Evolutionary conservation across 2,888 invertebrate genomes (phyloP).

Genomic region (Epistrophe grossulariae): DNA sequence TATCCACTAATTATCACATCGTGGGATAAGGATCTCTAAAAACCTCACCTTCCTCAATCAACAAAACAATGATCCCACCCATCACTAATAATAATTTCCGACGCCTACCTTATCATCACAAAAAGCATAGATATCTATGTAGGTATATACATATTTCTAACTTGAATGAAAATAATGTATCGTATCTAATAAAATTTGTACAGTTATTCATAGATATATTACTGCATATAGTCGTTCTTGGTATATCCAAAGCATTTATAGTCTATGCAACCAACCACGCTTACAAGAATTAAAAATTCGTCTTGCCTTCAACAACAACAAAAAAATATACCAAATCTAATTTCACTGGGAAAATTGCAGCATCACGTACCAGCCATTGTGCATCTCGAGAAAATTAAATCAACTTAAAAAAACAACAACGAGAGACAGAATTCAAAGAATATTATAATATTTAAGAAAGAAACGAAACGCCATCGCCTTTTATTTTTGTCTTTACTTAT

Average conservation of each 20-base stretch:
- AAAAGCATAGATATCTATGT: no score
- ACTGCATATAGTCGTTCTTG: background rate
- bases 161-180: slow-evolving; percentile 31
- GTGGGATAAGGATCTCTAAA: background rate
- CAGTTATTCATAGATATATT: slow-evolving; percentile 31
- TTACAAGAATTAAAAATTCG: slow-evolving; percentile 64
- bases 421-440: slow-evolving; percentile 53
- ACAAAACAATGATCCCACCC: background rate
- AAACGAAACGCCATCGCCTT: background rate
- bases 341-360: slow-evolving; percentile 63
- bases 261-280: slow-evolving; percentile 19
- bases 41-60: background rate
- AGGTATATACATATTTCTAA: background rate
- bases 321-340: slow-evolving; percentile 60
- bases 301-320: slow-evolving; percentile 69
- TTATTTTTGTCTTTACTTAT: slow-evolving; percentile 9
- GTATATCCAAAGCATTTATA: slow-evolving; percentile 11
- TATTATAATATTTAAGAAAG: slow-evolving; percentile 57
- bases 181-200: slow-evolving; percentile 37
- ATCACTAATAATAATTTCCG: slow-evolving; percentile 2
- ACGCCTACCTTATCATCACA: slow-evolving; percentile 25
- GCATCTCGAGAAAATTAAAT: slow-evolving; percentile 66
- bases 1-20: background rate
- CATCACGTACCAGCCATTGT: slow-evolving; percentile 70
- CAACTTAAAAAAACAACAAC: slow-evolving; percentile 45